Evolutionary conservation across 2,797 vertebrate species (phyloP), one percentile per base, ranked within the genome.

Genomic region (Scleropages formosus): DNA sequence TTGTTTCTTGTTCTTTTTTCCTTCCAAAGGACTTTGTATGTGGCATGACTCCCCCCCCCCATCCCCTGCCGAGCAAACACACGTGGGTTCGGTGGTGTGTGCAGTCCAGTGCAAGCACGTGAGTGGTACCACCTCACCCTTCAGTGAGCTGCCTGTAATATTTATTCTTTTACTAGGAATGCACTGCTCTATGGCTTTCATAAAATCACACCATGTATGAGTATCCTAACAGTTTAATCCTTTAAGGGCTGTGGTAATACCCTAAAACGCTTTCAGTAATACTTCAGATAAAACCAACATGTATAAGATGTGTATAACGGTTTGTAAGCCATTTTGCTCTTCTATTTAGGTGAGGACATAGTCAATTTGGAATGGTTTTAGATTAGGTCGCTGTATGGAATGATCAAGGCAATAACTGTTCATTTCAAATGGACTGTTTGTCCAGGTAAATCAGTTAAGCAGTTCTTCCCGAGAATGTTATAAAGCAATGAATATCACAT

Each of bases 371-470:
- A 31, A 13, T 11, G 31, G 51, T 71, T 26, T 26, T 27, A 31
- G 24, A 51, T 71, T 71, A 11, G 9, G 56, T 56, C 49, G n/a
- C 26, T 27, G 26, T n/a, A 24, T 15, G 47, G 49, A 24, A 71
- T 31, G 26, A 58, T 56, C 69, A 71, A 71, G 49, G 69, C 69
- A 71, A 71, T 71, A 71, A 71, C 26, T 8, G 26, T 71, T 22
- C 39, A 39, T 47, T 71, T 51, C 71, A 58, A 16, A 58, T 56
- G 31, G 68, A 56, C 9, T 31, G 47, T 15, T 71, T 58, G 8
- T 49, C 51, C 49, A 56, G 69, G 69, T 69, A 69, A 69, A 20
- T 18, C 2, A 58, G 69, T 71, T 71, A 24, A 56, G 18, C 69
- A 71, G 26, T 27, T 71, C 26, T n/a, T 16, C 10, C 69, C 51